Conservation (phyloP, 1,140 invertebrate species). For the Armadillidium nasatum region DNA sequence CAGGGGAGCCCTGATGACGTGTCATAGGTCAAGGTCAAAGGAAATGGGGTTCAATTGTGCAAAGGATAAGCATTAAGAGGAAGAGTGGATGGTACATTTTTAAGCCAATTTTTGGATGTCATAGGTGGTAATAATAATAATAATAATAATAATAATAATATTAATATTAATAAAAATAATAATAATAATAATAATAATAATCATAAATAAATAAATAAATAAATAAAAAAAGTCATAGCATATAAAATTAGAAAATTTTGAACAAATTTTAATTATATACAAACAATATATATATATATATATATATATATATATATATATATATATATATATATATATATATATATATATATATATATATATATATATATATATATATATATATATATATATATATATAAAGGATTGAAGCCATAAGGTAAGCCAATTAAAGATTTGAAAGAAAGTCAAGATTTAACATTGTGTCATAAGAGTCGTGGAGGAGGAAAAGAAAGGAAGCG, state of each 20-base stretch:
- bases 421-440: not conserved
- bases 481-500: not conserved
- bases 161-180: not conserved
- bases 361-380: not conserved
- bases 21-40: not conserved
- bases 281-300: not conserved
- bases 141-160: slow-evolving; percentile 8
- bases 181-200: no score
- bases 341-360: not conserved
- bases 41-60: not conserved
- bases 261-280: not conserved
- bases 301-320: slow-evolving; percentile 14
- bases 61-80: no score
- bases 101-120: no score
- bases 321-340: slow-evolving; percentile 15
- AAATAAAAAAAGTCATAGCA: no score
- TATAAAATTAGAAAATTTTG: no score
- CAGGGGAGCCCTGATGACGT: slow-evolving; percentile 51
- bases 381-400: no score
- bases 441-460: no score
- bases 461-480: not conserved
- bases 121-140: not conserved
- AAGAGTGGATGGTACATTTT: no score
- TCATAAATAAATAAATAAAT: no score
- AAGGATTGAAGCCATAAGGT: no score